Evolutionary conservation across 2,797 vertebrate species (phyloP).

Genomic region (Aselliscus stoliczkanus): DNA sequence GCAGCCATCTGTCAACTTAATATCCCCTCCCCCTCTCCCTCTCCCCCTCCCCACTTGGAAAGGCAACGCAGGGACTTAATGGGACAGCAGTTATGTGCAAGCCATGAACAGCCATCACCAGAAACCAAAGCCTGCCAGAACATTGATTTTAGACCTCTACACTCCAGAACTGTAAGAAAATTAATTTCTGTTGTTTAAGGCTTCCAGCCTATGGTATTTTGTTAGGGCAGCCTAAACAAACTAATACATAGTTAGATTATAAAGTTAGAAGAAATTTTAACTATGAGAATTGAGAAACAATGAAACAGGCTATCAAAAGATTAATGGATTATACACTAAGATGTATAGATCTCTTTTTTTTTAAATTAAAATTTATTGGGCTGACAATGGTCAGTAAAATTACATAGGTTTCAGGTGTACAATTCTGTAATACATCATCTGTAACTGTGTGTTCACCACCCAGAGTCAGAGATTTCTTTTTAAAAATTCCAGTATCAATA

Average conservation of each 20-base stretch:
- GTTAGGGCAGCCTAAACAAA: background rate
- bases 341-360: background rate
- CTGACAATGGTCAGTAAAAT: too few relatives aligned
- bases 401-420: too few relatives aligned
- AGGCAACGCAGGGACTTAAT: background rate
- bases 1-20: background rate
- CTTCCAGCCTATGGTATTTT: background rate
- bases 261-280: constrained; percentile 29
- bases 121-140: background rate
- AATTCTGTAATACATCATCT: too few relatives aligned
- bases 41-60: too few relatives aligned
- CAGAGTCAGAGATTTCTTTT: background rate
- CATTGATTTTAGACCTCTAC: background rate
- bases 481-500: background rate
- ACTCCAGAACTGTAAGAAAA: background rate
- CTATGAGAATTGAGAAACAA: background rate
- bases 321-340: background rate
- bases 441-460: too few relatives aligned
- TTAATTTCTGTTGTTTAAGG: background rate
- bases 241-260: background rate
- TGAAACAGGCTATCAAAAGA: background rate
- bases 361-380: too few relatives aligned
- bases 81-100: background rate
- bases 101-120: background rate
- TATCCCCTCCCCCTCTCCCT: background rate